These are phyloP conservation scores for Phthorimaea operculella DNA, from an alignment of 1,140 invertebrate species.

Conservation along the genomic window DNA sequence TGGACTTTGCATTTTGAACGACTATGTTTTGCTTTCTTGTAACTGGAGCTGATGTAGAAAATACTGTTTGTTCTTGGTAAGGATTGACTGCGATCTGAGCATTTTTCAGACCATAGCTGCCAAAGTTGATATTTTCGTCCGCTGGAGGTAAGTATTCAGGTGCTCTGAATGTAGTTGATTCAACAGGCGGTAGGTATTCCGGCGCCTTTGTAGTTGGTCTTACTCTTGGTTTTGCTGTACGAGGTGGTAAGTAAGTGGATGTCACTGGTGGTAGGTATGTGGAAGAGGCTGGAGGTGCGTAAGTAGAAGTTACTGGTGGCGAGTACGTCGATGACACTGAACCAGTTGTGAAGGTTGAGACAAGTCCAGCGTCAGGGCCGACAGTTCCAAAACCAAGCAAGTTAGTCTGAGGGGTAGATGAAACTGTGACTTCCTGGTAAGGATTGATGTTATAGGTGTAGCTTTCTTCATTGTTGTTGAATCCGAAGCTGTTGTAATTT, in stretches of 20 bases:
- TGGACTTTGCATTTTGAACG: slow-evolving; percentile 54
- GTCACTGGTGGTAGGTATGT: slow-evolving; percentile 9
- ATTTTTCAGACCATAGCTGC: slow-evolving; percentile 19
- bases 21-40: slow-evolving; percentile 56
- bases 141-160: slow-evolving; percentile 54
- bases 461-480: slow-evolving; percentile 20
- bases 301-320: slow-evolving; percentile 16
- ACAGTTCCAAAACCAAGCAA: slow-evolving; percentile 61
- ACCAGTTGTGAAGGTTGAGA: slow-evolving; percentile 17
- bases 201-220: slow-evolving; percentile 36
- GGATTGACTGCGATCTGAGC: slow-evolving; percentile 32
- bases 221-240: slow-evolving; percentile 24
- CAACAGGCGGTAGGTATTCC: slow-evolving; percentile 18
- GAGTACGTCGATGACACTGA: slow-evolving; percentile 26
- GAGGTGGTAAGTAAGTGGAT: slow-evolving; percentile 23
- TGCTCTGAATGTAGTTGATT: slow-evolving; percentile 44
- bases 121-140: slow-evolving; percentile 25
- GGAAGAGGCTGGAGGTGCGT: slow-evolving; percentile 21
- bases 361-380: slow-evolving; percentile 58
- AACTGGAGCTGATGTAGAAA: slow-evolving; percentile 28
- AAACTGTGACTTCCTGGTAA: slow-evolving; percentile 32
- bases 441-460: slow-evolving; percentile 22
- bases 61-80: slow-evolving; percentile 25
- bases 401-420: slow-evolving; percentile 46
- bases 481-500: slow-evolving; percentile 39